Percentiles rank a stretch among this genome's conserved stretches.
Evolutionary conservation across 2,113 vertebrate species (phyloP).

Genomic region (Furnarius figulus): DNA sequence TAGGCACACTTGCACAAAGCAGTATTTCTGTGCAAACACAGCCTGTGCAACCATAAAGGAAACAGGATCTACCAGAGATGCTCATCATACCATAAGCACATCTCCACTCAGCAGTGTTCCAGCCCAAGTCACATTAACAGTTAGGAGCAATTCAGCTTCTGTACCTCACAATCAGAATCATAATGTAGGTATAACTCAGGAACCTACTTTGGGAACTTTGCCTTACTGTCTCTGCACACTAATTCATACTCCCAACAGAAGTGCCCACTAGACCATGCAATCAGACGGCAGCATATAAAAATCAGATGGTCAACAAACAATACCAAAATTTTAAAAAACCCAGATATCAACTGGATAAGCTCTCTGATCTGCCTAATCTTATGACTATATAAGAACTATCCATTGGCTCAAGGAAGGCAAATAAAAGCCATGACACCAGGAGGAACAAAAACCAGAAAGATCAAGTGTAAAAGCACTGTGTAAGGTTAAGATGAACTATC

Average conservation of each 20-base stretch:
- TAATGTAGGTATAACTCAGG: accelerated
- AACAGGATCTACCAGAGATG: neutral
- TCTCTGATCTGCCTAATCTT: neutral
- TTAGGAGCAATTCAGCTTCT: neutral
- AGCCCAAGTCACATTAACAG: accelerated
- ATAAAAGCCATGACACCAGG: neutral
- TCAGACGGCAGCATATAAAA: neutral
- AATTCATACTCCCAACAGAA: neutral
- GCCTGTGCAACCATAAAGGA: neutral
- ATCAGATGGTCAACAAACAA: neutral
- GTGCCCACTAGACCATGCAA: accelerated
- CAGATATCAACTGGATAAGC: neutral
- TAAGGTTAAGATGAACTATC: neutral
- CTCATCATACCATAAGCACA: neutral
- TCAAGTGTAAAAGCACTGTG: neutral
- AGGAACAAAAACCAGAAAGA: neutral
- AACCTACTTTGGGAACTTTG: neutral
- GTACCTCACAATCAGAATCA: neutral
- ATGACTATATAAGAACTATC: neutral
- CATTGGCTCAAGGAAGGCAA: neutral
- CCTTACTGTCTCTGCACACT: neutral
- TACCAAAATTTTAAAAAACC: neutral
- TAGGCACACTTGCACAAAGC: neutral
- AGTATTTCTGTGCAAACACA: neutral
- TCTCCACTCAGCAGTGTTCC: accelerated